A percentile compares a stretch with the other conserved stretches of the same genome.
phyloP scores from a whole-genome alignment of 2,888 invertebrate species.

The Parnassius glacialis region DNA sequence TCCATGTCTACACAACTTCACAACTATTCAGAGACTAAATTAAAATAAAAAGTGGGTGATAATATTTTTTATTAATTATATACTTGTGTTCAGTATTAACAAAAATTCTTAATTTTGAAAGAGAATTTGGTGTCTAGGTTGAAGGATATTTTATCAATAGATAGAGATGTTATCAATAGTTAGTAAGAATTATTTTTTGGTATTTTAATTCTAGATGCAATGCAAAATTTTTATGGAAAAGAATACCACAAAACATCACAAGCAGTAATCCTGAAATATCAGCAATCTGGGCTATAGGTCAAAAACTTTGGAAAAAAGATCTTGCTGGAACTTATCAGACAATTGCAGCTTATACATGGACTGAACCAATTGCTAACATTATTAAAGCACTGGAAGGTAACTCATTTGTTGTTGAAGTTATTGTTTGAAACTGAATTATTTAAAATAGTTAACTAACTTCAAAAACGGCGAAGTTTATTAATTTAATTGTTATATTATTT shows the following conservation, averaged over 20 bases:
- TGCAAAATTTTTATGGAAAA: constrained; percentile 96
- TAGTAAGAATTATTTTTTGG: background rate
- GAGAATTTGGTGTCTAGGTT: no score
- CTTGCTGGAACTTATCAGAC: constrained; percentile 89
- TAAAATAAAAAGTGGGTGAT: no score
- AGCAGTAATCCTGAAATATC: constrained; percentile 86
- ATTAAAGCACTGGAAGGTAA: constrained; percentile 91
- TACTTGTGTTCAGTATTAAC: no score
- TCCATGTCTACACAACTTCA: no score
- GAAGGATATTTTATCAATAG: background rate
- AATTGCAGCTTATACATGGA: constrained; percentile 88
- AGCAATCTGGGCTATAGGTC: constrained; percentile 90
- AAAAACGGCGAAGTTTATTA: no score
- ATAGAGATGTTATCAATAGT: background rate
- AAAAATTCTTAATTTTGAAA: no score
- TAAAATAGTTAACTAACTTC: no score
- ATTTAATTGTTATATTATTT: no score
- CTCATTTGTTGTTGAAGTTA: background rate
- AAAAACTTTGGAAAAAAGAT: constrained; percentile 92
- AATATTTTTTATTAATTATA: no score
- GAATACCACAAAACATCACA: constrained; percentile 89
- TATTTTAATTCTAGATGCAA: constrained; percentile 83
- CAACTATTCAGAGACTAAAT: no score
- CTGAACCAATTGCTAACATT: constrained; percentile 87
- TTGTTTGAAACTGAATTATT: no score